Percentiles rank a stretch among this genome's conserved stretches.
phyloP scores from a whole-genome alignment of 2,113 vertebrate genomes.

The mouse (Mus musculus) region GRCm39 chr16:49996001-49996500 shows the following conservation, averaged over 20 bases:
- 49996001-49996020: background rate
- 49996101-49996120: accelerated
- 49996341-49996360: accelerated
- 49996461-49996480: background rate
- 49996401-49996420: background rate
- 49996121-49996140: background rate
- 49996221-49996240: background rate
- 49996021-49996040: background rate
- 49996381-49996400: background rate
- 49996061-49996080: background rate
- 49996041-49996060: no score
- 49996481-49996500: background rate
- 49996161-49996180: accelerated
- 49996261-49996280: background rate
- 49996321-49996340: background rate
- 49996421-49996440: background rate
- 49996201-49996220: background rate
- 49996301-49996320: background rate
- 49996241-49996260: background rate
- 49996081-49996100: accelerated
- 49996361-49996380: background rate
- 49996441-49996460: background rate
- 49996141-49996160: background rate
- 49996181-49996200: no score
- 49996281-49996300: background rate